phyloP scores from a whole-genome alignment of 1,140 invertebrate species.

The Hydropsyche tenuis region DNA sequence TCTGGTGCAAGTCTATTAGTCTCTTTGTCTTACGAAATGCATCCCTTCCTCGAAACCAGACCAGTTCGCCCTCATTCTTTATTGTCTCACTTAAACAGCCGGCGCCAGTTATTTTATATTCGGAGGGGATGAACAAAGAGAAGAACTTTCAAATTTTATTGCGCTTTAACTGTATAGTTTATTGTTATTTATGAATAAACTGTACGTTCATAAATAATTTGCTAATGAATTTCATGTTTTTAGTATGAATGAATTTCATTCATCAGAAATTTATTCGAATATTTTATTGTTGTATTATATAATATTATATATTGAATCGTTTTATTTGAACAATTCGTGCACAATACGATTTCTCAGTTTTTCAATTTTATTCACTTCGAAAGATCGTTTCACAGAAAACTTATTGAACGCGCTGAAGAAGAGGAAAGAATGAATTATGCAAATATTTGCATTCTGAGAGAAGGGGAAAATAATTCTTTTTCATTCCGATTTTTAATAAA shows the following conservation, averaged over 20 bases:
- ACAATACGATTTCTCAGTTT: too few species aligned
- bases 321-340: too few species aligned
- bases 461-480: constrained; percentile 18
- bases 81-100: constrained; percentile 19
- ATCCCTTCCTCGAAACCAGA: neutral
- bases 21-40: constrained; percentile 19
- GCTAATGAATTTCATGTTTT: neutral
- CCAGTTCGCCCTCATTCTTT: constrained; percentile 4
- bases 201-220: neutral
- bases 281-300: too few species aligned
- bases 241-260: too few species aligned
- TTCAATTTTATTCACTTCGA: too few species aligned
- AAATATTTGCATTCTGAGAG: constrained; percentile 7
- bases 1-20: constrained; percentile 15
- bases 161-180: neutral
- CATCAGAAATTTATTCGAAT: too few species aligned
- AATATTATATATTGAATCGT: too few species aligned
- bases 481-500: neutral
- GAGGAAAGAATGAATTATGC: constrained; percentile 24
- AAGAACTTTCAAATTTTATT: neutral
- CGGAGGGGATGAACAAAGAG: neutral
- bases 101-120: constrained; percentile 4
- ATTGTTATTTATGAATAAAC: neutral
- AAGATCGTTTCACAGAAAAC: too few species aligned
- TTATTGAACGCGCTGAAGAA: neutral